Evolutionary conservation across 1,140 invertebrate genomes (phyloP), one percentile per base, ranked within the genome.

Genomic region (Antheraea mylitta): DNA sequence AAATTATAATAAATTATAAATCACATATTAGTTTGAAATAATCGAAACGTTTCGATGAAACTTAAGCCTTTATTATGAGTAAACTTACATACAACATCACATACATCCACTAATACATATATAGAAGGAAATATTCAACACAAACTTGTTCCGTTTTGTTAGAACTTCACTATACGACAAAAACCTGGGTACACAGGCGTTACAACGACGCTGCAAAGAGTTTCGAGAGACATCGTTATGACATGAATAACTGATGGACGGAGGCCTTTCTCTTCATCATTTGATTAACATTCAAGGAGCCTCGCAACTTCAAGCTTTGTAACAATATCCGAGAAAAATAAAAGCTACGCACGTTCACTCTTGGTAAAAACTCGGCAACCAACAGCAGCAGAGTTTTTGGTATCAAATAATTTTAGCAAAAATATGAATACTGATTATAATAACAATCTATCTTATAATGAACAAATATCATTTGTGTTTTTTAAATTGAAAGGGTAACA

Each of bases 271-370:
- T 77, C 71, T 75, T 80, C 74, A 77, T 72, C 76, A 74, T 74
- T 77, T 82, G 79, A 88, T 90, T 90, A 88, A 82, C 84, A 90
- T 90, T 90, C 88, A 81, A 78, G 75, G 71, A 78, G 60, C 73
- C 72, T 79, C 76, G 78, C 79, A 74, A 82, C 74, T 83, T 66
- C 74, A 73, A 84, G 83, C 86, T 86, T 61, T 81, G 81, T 82
- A 83, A 89, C 83, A 89, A 87, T 85, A 83, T 80, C 74, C 71
- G 68, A 67, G 72, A 80, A 82, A 87, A 89, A 88, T 88, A 89
- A 90, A 90, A 90, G 78, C 85, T 77, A 73, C 78, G 80, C 86
- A 85, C 86, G 88, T 90, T 83, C 81, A 78, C 70, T 74, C 73
- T 71, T 74, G 86, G 82, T 87, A 89, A 87, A 75, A 81, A 83